Conservation (phyloP, 2,797 vertebrate genomes). For the Rhinophrynus dorsalis region DNA sequence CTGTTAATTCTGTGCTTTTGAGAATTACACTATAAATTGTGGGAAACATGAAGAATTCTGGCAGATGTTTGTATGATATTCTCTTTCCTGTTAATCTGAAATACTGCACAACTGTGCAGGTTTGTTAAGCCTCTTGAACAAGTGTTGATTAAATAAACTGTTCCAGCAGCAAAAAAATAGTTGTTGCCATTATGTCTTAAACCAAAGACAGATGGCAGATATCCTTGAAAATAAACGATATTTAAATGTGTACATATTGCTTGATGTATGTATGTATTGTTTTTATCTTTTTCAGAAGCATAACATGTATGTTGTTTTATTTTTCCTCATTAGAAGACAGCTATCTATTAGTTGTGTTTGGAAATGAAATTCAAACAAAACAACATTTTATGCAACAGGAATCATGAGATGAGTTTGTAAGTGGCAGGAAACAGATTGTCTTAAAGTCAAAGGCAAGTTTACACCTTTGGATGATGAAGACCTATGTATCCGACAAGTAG, state of each 20-base stretch:
- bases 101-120: slow-evolving; percentile 14
- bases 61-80: neutral
- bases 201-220: slow-evolving; percentile 17
- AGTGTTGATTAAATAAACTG: slow-evolving; percentile 34
- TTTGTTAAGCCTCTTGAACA: slow-evolving; percentile 33
- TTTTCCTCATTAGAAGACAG: no score
- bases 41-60: slow-evolving; percentile 30
- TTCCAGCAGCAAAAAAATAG: slow-evolving; percentile 20
- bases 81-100: slow-evolving; percentile 37
- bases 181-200: slow-evolving; percentile 20
- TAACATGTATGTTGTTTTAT: no score
- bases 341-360: no score
- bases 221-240: neutral
- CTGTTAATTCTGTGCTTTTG: slow-evolving; percentile 22
- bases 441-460: no score
- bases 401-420: no score
- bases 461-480: no score
- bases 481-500: no score
- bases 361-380: no score
- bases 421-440: no score
- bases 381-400: no score
- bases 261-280: neutral
- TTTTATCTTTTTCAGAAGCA: no score
- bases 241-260: neutral
- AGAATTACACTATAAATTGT: slow-evolving; percentile 12